phyloP scores from a whole-genome alignment of 2,113 vertebrate genomes.

The Gnathonemus longibarbis region DNA sequence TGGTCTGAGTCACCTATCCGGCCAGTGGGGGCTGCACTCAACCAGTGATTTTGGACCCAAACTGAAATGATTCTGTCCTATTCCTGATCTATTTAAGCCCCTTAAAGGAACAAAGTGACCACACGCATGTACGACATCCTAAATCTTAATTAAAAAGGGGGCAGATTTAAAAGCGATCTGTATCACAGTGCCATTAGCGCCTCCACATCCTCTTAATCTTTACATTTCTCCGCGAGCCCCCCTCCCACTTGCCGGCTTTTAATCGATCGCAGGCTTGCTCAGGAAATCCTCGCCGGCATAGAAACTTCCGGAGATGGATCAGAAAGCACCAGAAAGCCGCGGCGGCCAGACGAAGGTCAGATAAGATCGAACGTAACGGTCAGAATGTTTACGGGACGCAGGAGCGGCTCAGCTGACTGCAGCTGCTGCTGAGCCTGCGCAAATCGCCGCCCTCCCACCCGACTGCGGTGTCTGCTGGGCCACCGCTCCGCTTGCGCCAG shows the following conservation, averaged over 20 bases:
- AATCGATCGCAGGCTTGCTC: conserved; percentile 43
- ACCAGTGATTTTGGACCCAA: neutral
- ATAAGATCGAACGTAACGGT: neutral
- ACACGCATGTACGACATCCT: no score
- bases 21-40: neutral
- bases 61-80: neutral
- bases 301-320: neutral
- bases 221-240: conserved; percentile 46
- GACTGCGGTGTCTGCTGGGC: conserved; percentile 27
- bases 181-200: neutral
- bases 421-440: no score
- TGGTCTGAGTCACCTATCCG: neutral
- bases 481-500: conserved; percentile 53
- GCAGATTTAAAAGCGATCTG: neutral
- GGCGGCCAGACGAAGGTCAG: neutral
- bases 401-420: no score
- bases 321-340: neutral
- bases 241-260: conserved; percentile 28
- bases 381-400: neutral
- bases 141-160: neutral
- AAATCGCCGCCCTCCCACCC: no score
- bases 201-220: neutral
- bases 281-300: conserved; percentile 34
- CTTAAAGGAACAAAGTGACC: neutral
- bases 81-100: neutral